Conservation (phyloP, 2,797 vertebrate genomes). For the Toxotes lorentzi region DNA sequence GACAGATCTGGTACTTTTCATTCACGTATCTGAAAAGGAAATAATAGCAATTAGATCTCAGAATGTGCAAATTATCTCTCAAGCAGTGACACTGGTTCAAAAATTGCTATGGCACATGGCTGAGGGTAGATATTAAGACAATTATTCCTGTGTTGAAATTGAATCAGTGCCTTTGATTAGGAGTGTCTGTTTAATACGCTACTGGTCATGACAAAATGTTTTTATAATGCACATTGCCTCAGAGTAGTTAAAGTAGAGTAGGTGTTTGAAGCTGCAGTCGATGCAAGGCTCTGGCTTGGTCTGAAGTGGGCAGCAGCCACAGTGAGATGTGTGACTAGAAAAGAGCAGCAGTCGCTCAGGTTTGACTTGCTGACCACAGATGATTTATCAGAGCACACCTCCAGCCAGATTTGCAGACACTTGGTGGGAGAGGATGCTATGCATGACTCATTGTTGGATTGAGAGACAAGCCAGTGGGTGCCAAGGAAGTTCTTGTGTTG, state of each 20-base stretch:
- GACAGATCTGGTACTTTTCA: neutral
- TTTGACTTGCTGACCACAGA: constrained; percentile 56
- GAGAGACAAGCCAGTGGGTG: constrained; percentile 56
- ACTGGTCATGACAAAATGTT: neutral
- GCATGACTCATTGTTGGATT: constrained; percentile 72
- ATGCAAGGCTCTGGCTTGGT: neutral
- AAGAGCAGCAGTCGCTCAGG: constrained; percentile 26
- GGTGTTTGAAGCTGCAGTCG: neutral
- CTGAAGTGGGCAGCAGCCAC: neutral
- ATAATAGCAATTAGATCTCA: neutral
- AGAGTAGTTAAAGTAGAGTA: neutral
- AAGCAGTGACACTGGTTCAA: neutral
- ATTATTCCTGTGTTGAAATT: neutral
- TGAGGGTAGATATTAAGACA: neutral
- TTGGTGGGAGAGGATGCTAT: constrained; percentile 42
- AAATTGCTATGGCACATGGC: neutral
- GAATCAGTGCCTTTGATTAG: constrained; percentile 31
- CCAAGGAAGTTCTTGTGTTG: constrained; percentile 61
- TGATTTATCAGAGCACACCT: constrained; percentile 35
- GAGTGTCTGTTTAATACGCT: constrained; percentile 14
- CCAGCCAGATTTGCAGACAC: constrained; percentile 19
- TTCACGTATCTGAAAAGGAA: neutral
- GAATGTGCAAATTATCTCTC: constrained; percentile 1
- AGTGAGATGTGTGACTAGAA: neutral
- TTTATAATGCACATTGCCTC: constrained; percentile 15